A percentile compares a stretch with the other conserved stretches of the same genome.
Evolutionary conservation across 1,140 invertebrate species (phyloP).

Genomic region (Adoxophyes honmai): DNA sequence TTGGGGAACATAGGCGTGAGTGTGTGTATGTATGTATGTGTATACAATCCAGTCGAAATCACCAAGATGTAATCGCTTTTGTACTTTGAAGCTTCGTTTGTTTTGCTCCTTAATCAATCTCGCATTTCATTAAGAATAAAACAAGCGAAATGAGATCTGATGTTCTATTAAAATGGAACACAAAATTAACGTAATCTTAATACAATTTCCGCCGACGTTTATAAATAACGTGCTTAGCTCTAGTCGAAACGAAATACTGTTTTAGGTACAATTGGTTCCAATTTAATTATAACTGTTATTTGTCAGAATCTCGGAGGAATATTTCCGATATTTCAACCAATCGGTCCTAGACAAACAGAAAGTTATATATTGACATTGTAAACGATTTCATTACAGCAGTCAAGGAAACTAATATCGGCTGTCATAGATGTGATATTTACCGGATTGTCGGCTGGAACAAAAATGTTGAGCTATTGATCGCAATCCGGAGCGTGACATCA

Average conservation of each 20-base stretch:
- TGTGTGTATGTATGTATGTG: too few species aligned
- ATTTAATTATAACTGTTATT: constrained; percentile 6
- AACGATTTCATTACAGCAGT: constrained; percentile 12
- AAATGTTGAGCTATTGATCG: constrained; percentile 32
- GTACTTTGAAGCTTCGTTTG: too few species aligned
- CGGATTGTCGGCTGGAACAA: constrained; percentile 18
- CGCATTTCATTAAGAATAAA: too few species aligned
- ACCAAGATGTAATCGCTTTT: too few species aligned
- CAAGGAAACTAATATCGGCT: constrained; percentile 9
- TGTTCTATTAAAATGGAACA: too few species aligned
- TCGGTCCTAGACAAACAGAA: constrained; percentile 9
- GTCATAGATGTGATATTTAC: constrained; percentile 8
- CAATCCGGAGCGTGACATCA: constrained; percentile 21
- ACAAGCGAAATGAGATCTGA: too few species aligned
- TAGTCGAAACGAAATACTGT: background rate
- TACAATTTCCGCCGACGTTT: too few species aligned
- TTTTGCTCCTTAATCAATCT: too few species aligned
- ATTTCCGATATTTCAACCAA: constrained; percentile 2
- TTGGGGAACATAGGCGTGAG: too few species aligned
- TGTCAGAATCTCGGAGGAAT: background rate
- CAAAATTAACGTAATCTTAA: too few species aligned
- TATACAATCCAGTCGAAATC: too few species aligned
- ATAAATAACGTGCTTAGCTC: too few species aligned
- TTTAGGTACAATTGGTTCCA: background rate
- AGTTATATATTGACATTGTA: constrained; percentile 11